phyloP scores from a whole-genome alignment of 1,140 invertebrate genomes.

The Aricia agestis region DNA sequence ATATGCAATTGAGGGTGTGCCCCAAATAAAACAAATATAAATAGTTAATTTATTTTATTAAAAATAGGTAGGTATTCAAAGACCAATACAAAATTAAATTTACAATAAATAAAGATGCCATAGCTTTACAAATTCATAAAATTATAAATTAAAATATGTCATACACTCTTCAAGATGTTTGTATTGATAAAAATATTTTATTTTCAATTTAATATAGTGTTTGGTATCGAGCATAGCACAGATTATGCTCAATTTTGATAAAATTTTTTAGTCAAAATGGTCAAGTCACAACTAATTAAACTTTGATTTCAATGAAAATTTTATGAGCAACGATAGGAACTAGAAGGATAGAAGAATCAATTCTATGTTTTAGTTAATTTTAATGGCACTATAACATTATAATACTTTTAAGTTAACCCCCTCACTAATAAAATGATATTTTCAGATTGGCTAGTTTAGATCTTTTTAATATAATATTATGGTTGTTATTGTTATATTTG shows the following conservation, averaged over 20 bases:
- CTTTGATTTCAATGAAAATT: constrained; percentile 22
- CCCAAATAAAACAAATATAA: constrained; percentile 36
- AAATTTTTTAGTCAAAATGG: background rate
- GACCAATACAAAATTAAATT: constrained; percentile 68
- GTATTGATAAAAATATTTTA: background rate
- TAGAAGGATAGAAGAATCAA: constrained; percentile 21
- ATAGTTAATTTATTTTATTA: constrained; percentile 69
- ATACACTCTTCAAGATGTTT: background rate
- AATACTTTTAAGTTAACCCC: background rate
- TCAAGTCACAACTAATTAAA: background rate
- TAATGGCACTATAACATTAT: background rate
- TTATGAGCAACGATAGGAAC: constrained; percentile 29
- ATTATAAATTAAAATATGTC: background rate
- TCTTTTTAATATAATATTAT: too few relatives aligned
- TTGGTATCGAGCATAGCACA: too few relatives aligned
- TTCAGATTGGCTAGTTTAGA: too few relatives aligned
- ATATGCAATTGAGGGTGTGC: too few relatives aligned
- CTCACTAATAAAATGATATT: too few relatives aligned
- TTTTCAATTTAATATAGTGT: too few relatives aligned
- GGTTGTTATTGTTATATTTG: too few relatives aligned
- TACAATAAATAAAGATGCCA: constrained; percentile 22
- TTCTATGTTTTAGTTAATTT: background rate
- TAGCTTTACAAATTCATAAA: constrained; percentile 6
- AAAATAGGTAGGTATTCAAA: constrained; percentile 70
- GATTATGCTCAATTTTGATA: too few relatives aligned